phyloP scores from a whole-genome alignment of 1,140 invertebrate species.

The Heliconius nattereri region DNA sequence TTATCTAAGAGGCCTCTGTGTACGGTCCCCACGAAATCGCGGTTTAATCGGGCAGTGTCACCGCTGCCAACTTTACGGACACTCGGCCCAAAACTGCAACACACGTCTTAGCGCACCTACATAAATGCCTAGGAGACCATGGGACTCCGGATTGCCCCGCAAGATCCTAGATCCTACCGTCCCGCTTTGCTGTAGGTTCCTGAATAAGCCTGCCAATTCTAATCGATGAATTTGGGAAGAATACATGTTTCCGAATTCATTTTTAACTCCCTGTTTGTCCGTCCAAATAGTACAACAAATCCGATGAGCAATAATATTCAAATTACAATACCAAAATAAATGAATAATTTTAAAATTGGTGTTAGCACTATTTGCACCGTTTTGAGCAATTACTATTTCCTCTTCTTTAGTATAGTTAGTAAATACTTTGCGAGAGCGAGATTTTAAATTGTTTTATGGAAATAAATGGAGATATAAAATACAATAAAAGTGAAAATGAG shows the following conservation, averaged over 20 bases:
- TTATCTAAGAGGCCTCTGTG: too few relatives aligned
- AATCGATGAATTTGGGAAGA: too few relatives aligned
- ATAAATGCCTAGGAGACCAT: slow-evolving; percentile 24
- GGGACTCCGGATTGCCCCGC: neutral
- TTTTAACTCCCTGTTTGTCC: too few relatives aligned
- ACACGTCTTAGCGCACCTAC: slow-evolving; percentile 16
- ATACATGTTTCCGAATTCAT: too few relatives aligned
- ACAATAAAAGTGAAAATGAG: slow-evolving; percentile 48
- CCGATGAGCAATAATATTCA: too few relatives aligned
- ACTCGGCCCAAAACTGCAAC: slow-evolving; percentile 16
- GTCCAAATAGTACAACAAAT: too few relatives aligned
- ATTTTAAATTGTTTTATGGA: slow-evolving; percentile 47
- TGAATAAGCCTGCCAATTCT: too few relatives aligned
- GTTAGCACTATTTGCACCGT: too few relatives aligned
- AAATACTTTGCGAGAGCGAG: slow-evolving; percentile 17
- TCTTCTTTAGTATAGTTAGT: too few relatives aligned
- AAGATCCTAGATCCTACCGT: neutral
- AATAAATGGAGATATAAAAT: slow-evolving; percentile 47
- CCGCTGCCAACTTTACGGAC: slow-evolving; percentile 20
- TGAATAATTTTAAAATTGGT: too few relatives aligned
- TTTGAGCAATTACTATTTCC: too few relatives aligned
- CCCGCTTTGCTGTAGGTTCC: neutral
- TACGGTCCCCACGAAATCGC: neutral
- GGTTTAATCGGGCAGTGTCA: slow-evolving; percentile 16
- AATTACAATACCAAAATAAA: too few relatives aligned